These are phyloP conservation scores for Acanthosepion esculentum DNA, from an alignment of 2,888 invertebrate species.

Conservation along the genomic window DNA sequence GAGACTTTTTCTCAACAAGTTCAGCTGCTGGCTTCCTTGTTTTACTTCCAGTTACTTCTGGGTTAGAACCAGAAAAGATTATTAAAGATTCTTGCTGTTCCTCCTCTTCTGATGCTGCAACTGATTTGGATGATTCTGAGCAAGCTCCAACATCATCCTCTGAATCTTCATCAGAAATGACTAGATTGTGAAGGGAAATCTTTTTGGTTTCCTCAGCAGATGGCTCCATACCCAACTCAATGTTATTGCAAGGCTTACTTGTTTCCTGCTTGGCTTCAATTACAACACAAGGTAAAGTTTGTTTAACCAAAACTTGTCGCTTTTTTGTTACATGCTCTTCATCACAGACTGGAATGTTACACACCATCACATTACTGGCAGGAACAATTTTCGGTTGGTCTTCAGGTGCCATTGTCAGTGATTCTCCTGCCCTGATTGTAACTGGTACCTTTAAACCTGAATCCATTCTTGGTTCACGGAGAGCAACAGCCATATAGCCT, in stretches of 20 bases:
- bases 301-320: background rate
- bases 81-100: background rate
- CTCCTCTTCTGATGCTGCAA: background rate
- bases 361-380: slow-evolving; percentile 64
- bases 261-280: background rate
- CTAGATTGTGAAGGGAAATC: background rate
- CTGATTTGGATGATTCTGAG: background rate
- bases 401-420: slow-evolving; percentile 57
- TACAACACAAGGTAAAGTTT: slow-evolving; percentile 43
- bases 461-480: slow-evolving; percentile 68
- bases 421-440: slow-evolving; percentile 51
- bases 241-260: background rate
- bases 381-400: slow-evolving; percentile 61
- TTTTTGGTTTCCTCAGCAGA: background rate
- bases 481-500: slow-evolving; percentile 71
- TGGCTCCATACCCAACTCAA: background rate
- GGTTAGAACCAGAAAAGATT: background rate
- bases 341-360: slow-evolving; percentile 42
- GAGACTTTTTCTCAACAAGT: background rate
- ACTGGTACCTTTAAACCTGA: slow-evolving; percentile 61
- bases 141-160: background rate
- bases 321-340: background rate
- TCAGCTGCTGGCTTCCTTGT: background rate
- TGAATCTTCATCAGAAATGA: background rate
- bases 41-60: background rate